Percentiles rank a stretch among this genome's conserved stretches.
phyloP scores from a whole-genome alignment of 2,113 vertebrate species.

The Turdus rufiventris region DNA sequence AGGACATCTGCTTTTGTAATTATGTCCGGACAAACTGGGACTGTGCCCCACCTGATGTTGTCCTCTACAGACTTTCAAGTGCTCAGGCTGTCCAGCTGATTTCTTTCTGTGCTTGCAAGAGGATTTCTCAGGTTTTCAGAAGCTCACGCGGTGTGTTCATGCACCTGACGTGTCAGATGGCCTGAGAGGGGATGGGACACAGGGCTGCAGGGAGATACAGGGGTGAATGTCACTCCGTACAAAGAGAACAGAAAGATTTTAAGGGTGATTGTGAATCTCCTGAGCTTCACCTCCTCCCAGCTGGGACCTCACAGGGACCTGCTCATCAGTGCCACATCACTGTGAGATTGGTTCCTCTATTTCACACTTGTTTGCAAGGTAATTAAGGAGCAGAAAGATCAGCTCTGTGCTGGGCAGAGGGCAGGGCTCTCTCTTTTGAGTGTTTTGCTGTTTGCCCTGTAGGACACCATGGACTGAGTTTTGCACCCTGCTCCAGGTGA shows the following conservation, averaged over 20 bases:
- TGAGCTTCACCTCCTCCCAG: background rate
- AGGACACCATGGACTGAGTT: fast-evolving
- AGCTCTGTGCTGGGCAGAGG: fast-evolving
- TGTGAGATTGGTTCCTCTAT: background rate
- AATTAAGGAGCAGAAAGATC: fast-evolving
- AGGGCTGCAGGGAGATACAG: background rate
- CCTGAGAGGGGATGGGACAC: background rate
- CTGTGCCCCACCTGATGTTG: background rate
- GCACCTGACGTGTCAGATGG: background rate
- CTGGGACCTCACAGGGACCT: background rate
- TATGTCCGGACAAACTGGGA: background rate
- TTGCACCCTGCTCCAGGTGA: fast-evolving
- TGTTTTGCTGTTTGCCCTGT: fast-evolving
- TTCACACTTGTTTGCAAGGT: background rate
- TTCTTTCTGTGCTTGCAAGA: background rate
- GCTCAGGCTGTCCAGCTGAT: background rate
- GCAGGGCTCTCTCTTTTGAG: fast-evolving
- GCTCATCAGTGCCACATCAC: background rate
- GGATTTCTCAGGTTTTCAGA: slow-evolving; percentile 1
- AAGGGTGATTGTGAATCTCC: background rate
- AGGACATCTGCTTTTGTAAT: slow-evolving; percentile 59
- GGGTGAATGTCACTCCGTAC: background rate
- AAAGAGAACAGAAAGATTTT: background rate
- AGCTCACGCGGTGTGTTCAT: fast-evolving
- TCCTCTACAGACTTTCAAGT: slow-evolving; percentile 31